Evolutionary conservation across 2,888 invertebrate genomes (phyloP), one percentile per base, ranked within the genome.

Genomic region (Tethea ocularis): DNA sequence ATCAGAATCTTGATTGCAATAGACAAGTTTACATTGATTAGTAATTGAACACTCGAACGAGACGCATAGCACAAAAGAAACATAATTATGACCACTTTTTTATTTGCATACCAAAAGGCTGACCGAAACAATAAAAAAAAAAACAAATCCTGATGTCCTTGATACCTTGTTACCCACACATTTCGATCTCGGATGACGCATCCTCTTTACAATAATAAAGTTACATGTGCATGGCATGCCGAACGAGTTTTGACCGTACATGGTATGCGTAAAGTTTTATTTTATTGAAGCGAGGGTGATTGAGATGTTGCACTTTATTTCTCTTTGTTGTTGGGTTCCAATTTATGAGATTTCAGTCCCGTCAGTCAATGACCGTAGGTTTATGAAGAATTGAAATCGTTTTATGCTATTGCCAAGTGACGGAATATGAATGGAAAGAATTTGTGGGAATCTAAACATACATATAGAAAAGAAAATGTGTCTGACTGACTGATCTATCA

Each of bases 161-260:
- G 87, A 82, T 84, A 84, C 78, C 79, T 87, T 80, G 84, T 86
- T 84, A 84, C 86, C 82, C 81, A 83, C 85, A 83, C 84, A 77
- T 83, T 86, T 81, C 77, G 79, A 83, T 82, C 80, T 83, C 72
- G 75, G 69, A 80, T 88, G 88, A 88, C 87, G 82, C 85, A 88
- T 83, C 72, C 74, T 52, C 60, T 69, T 58, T 64, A 63, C 54
- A 63, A 59, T 60, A 52, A 69, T 75, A 72, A 68, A 67, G 68
- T 57, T 68, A 60, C 64, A 70, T 15, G 29, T 17, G 24, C n/a
- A 24, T 54, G 23, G 58, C 15, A 46, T 51, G 52, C 29, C 58
- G 61, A 52, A 38, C 52, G 11, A 75, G 55, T 70, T 60, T 62
- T 59, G 61, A 72, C 76, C 67, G 66, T 74, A 70, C 61, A 13